These are phyloP conservation scores for Archilochus colubris DNA, from an alignment of 2,113 vertebrate genomes.

Conservation along the genomic window DNA sequence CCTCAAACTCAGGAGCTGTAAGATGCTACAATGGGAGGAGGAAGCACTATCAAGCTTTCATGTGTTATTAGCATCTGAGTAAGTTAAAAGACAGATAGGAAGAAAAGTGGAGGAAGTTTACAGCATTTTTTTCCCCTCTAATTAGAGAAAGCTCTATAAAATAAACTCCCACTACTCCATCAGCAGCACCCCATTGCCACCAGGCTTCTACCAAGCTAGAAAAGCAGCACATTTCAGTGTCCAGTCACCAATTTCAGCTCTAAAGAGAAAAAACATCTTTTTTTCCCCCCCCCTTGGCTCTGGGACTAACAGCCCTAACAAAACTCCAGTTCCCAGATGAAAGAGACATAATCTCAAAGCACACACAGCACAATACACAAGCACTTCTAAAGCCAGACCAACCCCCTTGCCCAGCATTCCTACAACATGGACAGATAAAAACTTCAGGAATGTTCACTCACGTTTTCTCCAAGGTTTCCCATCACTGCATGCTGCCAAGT, in stretches of 20 bases:
- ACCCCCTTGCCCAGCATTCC: neutral
- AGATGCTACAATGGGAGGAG: neutral
- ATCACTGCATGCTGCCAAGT: rapidly evolving
- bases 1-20: neutral
- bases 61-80: neutral
- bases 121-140: too few species aligned
- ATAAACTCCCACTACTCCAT: neutral
- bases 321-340: neutral
- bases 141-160: neutral
- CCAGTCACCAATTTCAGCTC: neutral
- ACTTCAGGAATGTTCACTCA: neutral
- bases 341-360: neutral
- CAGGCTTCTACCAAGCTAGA: neutral
- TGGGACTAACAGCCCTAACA: neutral
- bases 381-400: neutral
- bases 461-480: rapidly evolving
- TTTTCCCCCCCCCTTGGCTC: rapidly evolving
- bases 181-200: neutral
- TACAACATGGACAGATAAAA: neutral
- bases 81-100: neutral
- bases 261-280: neutral
- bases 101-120: neutral
- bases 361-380: neutral
- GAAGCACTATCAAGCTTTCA: neutral
- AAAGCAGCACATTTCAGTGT: neutral